Evolutionary conservation across 2,113 vertebrate species (phyloP), one percentile per base, ranked within the genome.

Genomic region (Paratilapia polleni): DNA sequence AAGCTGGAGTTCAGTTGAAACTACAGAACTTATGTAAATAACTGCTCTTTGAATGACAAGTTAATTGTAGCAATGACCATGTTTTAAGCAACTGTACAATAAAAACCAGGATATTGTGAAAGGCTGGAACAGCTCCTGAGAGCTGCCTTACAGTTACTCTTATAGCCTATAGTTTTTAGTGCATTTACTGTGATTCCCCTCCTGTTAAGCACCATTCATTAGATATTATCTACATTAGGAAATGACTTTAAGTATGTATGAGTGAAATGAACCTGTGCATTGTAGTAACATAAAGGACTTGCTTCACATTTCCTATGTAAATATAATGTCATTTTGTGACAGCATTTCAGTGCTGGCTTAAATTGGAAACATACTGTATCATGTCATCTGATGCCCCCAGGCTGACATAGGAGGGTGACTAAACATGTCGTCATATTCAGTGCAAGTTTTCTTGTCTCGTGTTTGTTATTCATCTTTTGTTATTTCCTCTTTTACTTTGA

Each of bases 61-160:
- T 78, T 87, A 91, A 90, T 81, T 85, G 62, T 66, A 66, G 41
- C 28, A 49, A 43, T 85, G 63, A 62, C 89, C 88, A 89, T 85
- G 84, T 83, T 87, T 82, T 54, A 4, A 87, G 47, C 68, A 74
- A 62, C 31, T 5, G 19, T 5, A 62, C 36, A 54, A 47, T 13
- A 24, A 36, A 64, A 87, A 54, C 20, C 41, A 43, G 8, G 14
- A 5, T 56, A 62, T 24, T 38, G 24, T 74, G 63, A 87, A 77
- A 36, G 36, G 47, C 34, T 63, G 20, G 43, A 81, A 73, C 57
- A 62, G 49, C 64, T 62, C 22, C 52, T 57, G 24, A 36, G 63
- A 68, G 79, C 54, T 62, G 22, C 49, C 22, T 74, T 49, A 56
- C 68, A 62, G 76, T 17, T 52, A 24, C 19, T 15, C 59, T 68